These are phyloP conservation scores for Piaya cayana DNA, from an alignment of 2,113 vertebrate genomes.

Conservation along the genomic window DNA sequence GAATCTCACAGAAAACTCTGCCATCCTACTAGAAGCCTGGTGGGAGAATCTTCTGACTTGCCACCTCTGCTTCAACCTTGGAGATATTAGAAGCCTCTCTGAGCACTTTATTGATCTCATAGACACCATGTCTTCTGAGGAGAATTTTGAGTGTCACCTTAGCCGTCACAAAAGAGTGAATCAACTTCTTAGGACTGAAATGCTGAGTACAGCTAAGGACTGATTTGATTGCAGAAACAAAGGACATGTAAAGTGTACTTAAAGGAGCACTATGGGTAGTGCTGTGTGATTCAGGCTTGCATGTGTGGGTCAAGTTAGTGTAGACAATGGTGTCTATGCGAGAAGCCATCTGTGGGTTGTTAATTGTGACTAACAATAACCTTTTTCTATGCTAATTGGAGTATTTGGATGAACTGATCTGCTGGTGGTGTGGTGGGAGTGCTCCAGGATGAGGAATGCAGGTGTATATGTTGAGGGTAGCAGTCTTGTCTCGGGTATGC, in stretches of 20 bases:
- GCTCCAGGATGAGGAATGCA: neutral
- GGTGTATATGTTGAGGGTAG: accelerated
- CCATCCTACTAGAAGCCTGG: constrained; percentile 28
- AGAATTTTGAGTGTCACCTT: constrained; percentile 26
- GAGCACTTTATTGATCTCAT: neutral
- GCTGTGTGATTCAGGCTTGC: neutral
- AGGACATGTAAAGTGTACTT: neutral
- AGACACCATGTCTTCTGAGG: constrained; percentile 17
- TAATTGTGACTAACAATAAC: neutral
- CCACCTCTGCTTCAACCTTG: constrained; percentile 18
- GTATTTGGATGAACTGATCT: neutral
- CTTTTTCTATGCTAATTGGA: accelerated
- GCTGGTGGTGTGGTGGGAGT: neutral
- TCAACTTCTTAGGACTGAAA: neutral
- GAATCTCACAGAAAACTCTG: constrained; percentile 4
- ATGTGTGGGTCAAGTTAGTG: neutral
- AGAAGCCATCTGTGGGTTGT: neutral
- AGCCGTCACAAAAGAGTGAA: constrained; percentile 12
- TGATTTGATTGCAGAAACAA: neutral
- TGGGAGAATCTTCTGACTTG: constrained; percentile 49
- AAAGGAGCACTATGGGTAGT: neutral
- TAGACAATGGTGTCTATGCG: neutral
- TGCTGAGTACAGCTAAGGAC: neutral
- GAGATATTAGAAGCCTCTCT: constrained; percentile 13
- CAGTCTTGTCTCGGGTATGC: neutral